Conservation (phyloP, 2,888 invertebrate genomes). For the Apamea monoglypha region DNA sequence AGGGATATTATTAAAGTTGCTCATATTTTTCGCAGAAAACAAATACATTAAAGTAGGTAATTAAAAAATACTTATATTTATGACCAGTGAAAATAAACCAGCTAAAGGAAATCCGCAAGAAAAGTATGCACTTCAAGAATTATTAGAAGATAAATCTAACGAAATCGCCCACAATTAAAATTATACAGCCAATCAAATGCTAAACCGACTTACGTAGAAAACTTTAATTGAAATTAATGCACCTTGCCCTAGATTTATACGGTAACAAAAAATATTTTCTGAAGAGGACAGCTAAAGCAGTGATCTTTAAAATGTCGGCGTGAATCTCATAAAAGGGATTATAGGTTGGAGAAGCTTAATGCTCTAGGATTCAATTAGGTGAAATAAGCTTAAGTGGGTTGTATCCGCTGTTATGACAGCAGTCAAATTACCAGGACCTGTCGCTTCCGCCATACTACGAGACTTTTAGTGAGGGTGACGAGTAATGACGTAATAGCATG, state of each 20-base stretch:
- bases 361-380: conserved; percentile 89
- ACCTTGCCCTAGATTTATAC: conserved; percentile 76
- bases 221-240: conserved; percentile 63
- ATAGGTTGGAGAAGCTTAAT: conserved; percentile 86
- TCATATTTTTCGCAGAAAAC: background rate
- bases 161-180: conserved; percentile 33
- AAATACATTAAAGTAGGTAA: background rate
- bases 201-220: conserved; percentile 62
- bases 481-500: conserved; percentile 67
- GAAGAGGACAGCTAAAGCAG: conserved; percentile 79
- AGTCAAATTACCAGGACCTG: conserved; percentile 84
- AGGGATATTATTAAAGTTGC: background rate
- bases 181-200: conserved; percentile 52
- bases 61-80: background rate
- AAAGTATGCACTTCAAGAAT: conserved; percentile 11
- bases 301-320: conserved; percentile 85
- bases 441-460: conserved; percentile 82
- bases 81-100: conserved; percentile 4
- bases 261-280: conserved; percentile 80
- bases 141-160: conserved; percentile 36
- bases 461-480: conserved; percentile 76
- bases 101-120: conserved; percentile 13
- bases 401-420: conserved; percentile 90
- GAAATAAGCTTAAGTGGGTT: conserved; percentile 89
- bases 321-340: conserved; percentile 88